Evolutionary conservation across 2,113 vertebrate species (phyloP), one percentile per base, ranked within the genome.

Genomic region (Gyps fulvus): DNA sequence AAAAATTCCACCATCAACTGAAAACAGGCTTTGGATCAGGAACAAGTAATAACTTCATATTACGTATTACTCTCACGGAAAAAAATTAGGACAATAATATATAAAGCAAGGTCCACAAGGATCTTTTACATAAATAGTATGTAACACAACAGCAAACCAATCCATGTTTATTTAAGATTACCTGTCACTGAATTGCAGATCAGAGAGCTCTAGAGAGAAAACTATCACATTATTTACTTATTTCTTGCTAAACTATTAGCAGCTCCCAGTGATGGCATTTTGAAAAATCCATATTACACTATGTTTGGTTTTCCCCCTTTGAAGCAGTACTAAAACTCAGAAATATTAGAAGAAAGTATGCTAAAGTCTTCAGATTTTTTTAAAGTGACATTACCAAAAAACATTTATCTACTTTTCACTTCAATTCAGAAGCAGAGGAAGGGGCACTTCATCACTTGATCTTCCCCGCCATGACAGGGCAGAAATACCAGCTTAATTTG

Each of bases 1-100:
- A 89, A 94, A 92, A 92, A 94, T 47, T 83, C 76, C 72, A 83
- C 74, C 59, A 59, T 83, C 67, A 71, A 63, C 38, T 36, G 29
- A 67, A 87, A 85, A 72, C 2, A 27, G 77, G 66, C 36, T 76
- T 50, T 69, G 77, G 52, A 55, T 78, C 80, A 95, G 50, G 40
- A 62, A 79, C 34, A 77, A 55, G 55, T 45, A 70, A 83, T 74
- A 90, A 54, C 38, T 88, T 69, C 26, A 43, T 23, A 57, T 85
- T 80, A 91, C 26, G 42, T 49, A 69, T 69, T 85, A 58, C 27
- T 49, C n/a, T 52, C 62, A 67, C 0, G 4, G 62, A 94, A 90
- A 54, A 69, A 69, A 90, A 76, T 90, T 34, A 78, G 59, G 43
- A 78, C 72, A 94, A 72, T 38, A 66, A 42, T 40, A 73, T 71